These are phyloP conservation scores for Lepidurus couesii DNA, from an alignment of 1,140 invertebrate species.

Conservation along the genomic window DNA sequence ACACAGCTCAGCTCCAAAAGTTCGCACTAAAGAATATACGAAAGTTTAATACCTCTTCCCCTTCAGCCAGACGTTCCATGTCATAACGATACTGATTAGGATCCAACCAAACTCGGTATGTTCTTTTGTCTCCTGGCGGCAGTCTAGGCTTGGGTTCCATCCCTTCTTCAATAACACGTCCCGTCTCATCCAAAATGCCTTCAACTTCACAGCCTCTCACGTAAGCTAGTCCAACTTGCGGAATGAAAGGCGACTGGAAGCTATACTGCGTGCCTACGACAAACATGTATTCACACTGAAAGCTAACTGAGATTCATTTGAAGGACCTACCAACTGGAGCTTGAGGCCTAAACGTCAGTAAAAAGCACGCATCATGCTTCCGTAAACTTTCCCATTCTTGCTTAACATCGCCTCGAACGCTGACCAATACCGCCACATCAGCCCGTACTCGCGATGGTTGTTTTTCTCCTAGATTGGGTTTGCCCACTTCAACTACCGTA, in stretches of 20 bases:
- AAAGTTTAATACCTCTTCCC: conserved; percentile 54
- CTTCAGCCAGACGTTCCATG: conserved; percentile 71
- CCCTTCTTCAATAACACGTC: conserved; percentile 94
- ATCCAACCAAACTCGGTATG: conserved; percentile 83
- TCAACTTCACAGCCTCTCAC: conserved; percentile 98
- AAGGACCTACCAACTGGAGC: conserved; percentile 63
- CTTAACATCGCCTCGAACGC: conserved; percentile 83
- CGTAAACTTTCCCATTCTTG: conserved; percentile 93
- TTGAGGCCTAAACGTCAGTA: conserved; percentile 82
- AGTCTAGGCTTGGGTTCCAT: conserved; percentile 80
- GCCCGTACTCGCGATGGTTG: conserved; percentile 89
- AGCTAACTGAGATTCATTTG: neutral
- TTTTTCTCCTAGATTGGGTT: conserved; percentile 85
- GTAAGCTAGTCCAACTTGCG: conserved; percentile 82
- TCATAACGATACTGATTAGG: conserved; percentile 47
- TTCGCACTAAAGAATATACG: neutral
- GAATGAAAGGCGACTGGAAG: conserved; percentile 72
- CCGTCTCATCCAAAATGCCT: conserved; percentile 94
- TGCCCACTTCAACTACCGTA: conserved; percentile 88
- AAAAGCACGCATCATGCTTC: conserved; percentile 96
- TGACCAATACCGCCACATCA: conserved; percentile 88
- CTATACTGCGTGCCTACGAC: conserved; percentile 67
- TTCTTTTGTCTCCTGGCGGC: conserved; percentile 74
- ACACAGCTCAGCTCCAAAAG: neutral
- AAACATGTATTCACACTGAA: conserved; percentile 39